These are phyloP conservation scores for Botia kubotai DNA, from an alignment of 2,797 vertebrate species.

Conservation along the genomic window DNA sequence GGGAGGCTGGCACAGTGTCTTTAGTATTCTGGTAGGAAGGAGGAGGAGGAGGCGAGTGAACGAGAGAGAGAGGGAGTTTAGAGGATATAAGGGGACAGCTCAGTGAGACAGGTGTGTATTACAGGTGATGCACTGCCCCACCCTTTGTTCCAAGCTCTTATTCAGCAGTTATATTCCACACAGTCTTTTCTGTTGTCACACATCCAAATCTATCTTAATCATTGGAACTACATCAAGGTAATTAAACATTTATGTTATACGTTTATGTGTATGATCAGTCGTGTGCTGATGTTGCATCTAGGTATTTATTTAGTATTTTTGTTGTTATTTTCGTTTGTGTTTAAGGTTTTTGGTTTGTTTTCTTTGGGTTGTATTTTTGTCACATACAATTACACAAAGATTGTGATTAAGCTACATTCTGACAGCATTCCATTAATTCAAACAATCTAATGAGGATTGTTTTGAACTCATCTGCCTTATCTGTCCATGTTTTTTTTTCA, in stretches of 20 bases:
- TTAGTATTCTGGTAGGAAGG: slow-evolving; percentile 27
- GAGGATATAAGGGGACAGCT: slow-evolving; percentile 28
- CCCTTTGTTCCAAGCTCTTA: background rate
- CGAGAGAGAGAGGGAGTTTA: slow-evolving; percentile 16
- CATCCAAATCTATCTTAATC: background rate
- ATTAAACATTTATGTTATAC: background rate
- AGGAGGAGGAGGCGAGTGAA: slow-evolving; percentile 1
- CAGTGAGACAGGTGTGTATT: slow-evolving; percentile 21
- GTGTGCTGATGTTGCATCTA: background rate
- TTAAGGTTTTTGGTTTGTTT: background rate
- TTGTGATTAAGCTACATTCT: slow-evolving; percentile 5
- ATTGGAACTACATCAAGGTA: slow-evolving; percentile 47
- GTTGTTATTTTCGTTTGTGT: background rate
- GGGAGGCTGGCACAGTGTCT: slow-evolving; percentile 28
- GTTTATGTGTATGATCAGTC: background rate
- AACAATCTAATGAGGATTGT: no score
- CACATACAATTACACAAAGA: background rate
- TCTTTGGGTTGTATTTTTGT: background rate
- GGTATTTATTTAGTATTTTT: background rate
- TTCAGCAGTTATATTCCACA: slow-evolving; percentile 3
- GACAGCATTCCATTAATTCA: background rate
- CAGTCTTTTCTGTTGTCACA: background rate
- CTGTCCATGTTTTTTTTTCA: slow-evolving; percentile 23
- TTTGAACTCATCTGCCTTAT: slow-evolving; percentile 3
- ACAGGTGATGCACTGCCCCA: slow-evolving; percentile 25